Conservation (phyloP, 2,888 invertebrate species). For the Pyrochroa serraticornis region DNA sequence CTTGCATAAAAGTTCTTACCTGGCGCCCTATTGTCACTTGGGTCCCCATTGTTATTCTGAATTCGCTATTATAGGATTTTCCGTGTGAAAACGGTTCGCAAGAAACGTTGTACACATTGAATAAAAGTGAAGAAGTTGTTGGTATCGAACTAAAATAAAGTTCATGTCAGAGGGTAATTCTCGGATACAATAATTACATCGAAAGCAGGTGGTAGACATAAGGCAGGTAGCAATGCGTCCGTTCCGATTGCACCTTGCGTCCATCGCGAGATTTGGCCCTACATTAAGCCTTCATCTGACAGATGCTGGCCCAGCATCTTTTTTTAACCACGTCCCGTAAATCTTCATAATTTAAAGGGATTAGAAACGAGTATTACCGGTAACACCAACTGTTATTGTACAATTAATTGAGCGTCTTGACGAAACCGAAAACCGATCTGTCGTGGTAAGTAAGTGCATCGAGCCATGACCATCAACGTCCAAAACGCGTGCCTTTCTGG, state of each 20-base stretch:
- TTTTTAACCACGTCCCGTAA: no score
- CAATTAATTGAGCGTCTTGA: conserved; percentile 43
- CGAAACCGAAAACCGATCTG: conserved; percentile 51
- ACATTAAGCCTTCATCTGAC: conserved; percentile 17
- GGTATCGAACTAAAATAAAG: conserved; percentile 21
- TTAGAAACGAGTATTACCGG: conserved; percentile 37
- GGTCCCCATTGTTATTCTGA: no score
- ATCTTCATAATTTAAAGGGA: no score
- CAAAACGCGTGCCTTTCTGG: conserved; percentile 17
- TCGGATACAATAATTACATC: conserved; percentile 45
- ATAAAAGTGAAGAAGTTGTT: no score
- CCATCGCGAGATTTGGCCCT: conserved; percentile 39
- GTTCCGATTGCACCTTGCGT: conserved; percentile 47
- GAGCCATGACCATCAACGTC: conserved; percentile 29
- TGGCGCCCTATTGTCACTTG: no score
- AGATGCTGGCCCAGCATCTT: no score
- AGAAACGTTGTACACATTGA: no score
- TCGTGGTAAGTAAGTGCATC: conserved; percentile 38
- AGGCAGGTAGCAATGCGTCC: conserved; percentile 43
- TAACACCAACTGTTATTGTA: conserved; percentile 47
- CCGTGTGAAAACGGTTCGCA: no score
- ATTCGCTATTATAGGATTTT: no score
- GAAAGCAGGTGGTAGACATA: conserved; percentile 50
- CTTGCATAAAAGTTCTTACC: no score
- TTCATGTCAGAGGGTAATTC: conserved; percentile 46